Conservation (phyloP, 2,113 vertebrate species). For the Budorcas taxicolor region DNA sequence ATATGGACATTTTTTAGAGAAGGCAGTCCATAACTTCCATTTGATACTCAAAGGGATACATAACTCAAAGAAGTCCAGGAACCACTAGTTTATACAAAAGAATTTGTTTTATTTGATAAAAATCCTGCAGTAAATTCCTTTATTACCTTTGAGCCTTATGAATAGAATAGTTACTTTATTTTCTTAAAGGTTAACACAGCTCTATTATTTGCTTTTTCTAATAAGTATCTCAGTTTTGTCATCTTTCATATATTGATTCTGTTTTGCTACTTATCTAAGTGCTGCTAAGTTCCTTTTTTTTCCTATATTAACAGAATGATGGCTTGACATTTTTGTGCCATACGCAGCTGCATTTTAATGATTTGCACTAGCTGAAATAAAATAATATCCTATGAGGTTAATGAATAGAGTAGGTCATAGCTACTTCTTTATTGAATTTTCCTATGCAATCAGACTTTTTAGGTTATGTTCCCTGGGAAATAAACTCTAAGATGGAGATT, state of each 20-base stretch:
- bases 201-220: not conserved
- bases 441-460: constrained; percentile 20
- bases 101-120: constrained; percentile 19
- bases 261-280: constrained; percentile 2
- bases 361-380: constrained; percentile 5
- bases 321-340: not conserved
- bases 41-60: not conserved
- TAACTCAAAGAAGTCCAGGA: constrained; percentile 7
- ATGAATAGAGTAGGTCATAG: constrained; percentile 10
- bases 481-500: not conserved
- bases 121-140: not conserved
- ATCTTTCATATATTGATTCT: constrained; percentile 11
- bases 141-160: not conserved
- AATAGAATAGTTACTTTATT: not conserved
- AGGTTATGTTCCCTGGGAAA: constrained; percentile 12
- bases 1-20: not conserved
- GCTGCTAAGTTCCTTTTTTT: constrained; percentile 13
- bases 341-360: not conserved
- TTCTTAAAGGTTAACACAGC: not conserved
- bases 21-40: not conserved
- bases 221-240: not conserved
- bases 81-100: not conserved
- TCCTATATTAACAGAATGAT: not conserved
- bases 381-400: constrained; percentile 19
- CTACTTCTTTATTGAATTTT: constrained; percentile 34